Evolutionary conservation across 2,888 invertebrate species (phyloP).

Genomic region (Blastobasis adustella): DNA sequence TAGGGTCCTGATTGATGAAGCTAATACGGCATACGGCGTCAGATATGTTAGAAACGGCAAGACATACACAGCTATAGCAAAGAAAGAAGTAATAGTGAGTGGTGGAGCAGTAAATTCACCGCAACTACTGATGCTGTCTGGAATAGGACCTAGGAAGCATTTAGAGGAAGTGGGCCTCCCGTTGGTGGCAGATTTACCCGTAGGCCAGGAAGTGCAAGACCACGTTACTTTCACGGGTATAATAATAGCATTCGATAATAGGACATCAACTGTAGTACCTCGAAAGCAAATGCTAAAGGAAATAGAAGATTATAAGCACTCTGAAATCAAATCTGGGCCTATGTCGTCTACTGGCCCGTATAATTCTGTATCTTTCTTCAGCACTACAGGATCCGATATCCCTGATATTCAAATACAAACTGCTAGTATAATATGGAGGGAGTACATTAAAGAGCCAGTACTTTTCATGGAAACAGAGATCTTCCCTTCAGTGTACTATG

Average conservation of each 20-base stretch:
- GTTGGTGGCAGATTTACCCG: constrained; percentile 40
- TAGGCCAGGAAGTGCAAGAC: constrained; percentile 57
- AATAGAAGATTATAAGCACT: constrained; percentile 43
- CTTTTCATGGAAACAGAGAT: constrained; percentile 29
- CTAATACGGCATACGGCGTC: constrained; percentile 43
- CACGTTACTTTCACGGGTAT: constrained; percentile 59
- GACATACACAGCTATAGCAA: constrained; percentile 31
- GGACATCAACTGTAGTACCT: constrained; percentile 54
- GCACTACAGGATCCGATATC: constrained; percentile 54
- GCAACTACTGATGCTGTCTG: constrained; percentile 50
- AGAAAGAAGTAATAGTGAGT: constrained; percentile 48
- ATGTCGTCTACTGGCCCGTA: constrained; percentile 70
- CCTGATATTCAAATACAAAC: constrained; percentile 75
- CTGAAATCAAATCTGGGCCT: constrained; percentile 48
- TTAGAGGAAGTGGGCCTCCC: constrained; percentile 31
- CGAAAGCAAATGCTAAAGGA: constrained; percentile 50
- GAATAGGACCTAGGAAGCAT: constrained; percentile 46
- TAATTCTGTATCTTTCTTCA: constrained; percentile 72
- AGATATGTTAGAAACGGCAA: constrained; percentile 28
- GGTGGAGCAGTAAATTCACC: constrained; percentile 47
- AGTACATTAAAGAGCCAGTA: constrained; percentile 55
- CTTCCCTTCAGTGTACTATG: constrained; percentile 74
- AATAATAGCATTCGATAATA: constrained; percentile 65
- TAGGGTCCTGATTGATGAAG: constrained; percentile 69
- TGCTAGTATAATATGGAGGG: constrained; percentile 35